A percentile compares a stretch with the other conserved stretches of the same genome.
Conservation (phyloP, 1,140 invertebrate species). For the Diabrotica virgifera region DNA sequence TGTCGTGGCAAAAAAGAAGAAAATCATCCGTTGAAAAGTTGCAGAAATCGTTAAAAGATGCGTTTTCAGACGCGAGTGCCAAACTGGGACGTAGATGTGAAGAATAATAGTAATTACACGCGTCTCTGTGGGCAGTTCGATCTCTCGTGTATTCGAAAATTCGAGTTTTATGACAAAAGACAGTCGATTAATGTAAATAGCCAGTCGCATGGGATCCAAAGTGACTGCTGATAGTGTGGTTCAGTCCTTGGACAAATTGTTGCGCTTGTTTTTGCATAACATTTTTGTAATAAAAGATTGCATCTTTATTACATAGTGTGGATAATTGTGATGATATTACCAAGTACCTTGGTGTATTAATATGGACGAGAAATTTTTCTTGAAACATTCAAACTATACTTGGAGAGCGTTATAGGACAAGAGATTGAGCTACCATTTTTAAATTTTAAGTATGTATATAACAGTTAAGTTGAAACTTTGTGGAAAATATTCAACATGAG, state of each 20-base stretch:
- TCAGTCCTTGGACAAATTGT: not conserved
- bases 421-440: too few species aligned
- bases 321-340: too few species aligned
- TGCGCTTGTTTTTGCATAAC: not conserved
- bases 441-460: too few species aligned
- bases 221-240: not conserved
- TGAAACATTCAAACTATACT: too few species aligned
- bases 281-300: constrained; percentile 1
- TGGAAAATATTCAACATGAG: too few species aligned
- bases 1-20: not conserved
- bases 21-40: not conserved
- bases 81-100: not conserved
- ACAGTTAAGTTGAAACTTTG: too few species aligned
- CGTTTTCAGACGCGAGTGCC: not conserved
- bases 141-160: not conserved
- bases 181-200: constrained; percentile 2
- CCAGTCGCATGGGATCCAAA: not conserved
- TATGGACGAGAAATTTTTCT: too few species aligned
- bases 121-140: not conserved
- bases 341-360: too few species aligned
- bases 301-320: not conserved
- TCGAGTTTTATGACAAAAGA: constrained; percentile 2
- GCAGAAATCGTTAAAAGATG: not conserved
- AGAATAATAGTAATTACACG: not conserved
- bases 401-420: too few species aligned